These are phyloP conservation scores for Ginglymostoma cirratum DNA, from an alignment of 2,113 vertebrate species.

Conservation along the genomic window DNA sequence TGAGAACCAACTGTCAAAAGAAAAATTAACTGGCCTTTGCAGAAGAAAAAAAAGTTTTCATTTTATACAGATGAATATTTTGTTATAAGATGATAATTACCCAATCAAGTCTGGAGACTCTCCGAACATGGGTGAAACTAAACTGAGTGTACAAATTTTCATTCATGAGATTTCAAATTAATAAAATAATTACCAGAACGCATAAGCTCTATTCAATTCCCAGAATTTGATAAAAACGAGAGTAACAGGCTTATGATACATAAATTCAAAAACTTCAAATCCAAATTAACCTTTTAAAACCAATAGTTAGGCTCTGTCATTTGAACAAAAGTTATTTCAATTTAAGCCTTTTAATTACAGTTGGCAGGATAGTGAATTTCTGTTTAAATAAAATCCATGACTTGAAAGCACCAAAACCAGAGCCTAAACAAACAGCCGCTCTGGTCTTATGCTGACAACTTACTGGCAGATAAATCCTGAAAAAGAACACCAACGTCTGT, in stretches of 20 bases:
- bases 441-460: background rate
- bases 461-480: background rate
- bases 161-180: background rate
- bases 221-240: background rate
- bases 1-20: background rate
- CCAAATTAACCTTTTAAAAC: background rate
- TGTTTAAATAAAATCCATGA: background rate
- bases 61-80: background rate
- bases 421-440: background rate
- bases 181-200: background rate
- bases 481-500: background rate
- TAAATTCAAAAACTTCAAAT: background rate
- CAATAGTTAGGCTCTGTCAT: background rate
- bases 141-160: background rate
- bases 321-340: background rate
- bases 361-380: background rate
- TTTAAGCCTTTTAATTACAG: background rate
- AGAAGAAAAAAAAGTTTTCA: background rate
- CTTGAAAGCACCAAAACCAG: background rate
- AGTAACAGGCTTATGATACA: background rate
- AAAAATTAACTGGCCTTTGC: background rate
- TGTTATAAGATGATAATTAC: too few relatives aligned
- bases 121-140: background rate
- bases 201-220: background rate
- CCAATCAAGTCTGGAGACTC: background rate